Conservation (phyloP, 1,140 invertebrate genomes). For the Eriocheir sinensis region DNA sequence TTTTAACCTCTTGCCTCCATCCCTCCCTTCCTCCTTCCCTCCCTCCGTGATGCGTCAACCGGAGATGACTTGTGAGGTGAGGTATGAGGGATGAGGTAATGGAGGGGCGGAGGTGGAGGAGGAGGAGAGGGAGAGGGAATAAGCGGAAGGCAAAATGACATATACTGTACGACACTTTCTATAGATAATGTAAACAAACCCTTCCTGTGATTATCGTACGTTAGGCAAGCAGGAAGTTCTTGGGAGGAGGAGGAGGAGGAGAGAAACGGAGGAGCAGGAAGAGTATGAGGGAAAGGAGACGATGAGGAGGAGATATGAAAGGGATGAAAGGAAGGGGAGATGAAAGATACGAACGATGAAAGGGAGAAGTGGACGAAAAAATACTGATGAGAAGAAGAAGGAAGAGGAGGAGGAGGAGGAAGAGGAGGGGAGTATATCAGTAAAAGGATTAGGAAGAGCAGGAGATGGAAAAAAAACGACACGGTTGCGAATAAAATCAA, state of each 20-base stretch:
- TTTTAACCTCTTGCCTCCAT: neutral
- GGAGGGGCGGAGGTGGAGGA: neutral
- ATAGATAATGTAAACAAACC: slow-evolving; percentile 11
- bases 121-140: neutral
- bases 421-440: neutral
- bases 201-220: slow-evolving; percentile 5
- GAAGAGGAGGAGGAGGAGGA: neutral
- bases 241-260: neutral
- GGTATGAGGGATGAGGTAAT: slow-evolving; percentile 12
- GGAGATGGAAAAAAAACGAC: neutral
- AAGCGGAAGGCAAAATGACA: neutral
- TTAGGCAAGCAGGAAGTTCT: neutral
- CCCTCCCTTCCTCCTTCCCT: neutral
- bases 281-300: neutral
- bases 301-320: neutral
- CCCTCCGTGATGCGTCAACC: neutral
- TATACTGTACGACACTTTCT: neutral
- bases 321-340: neutral
- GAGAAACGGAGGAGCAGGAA: neutral
- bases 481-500: too few species aligned
- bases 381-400: neutral
- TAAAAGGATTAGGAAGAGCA: neutral
- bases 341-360: neutral
- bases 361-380: neutral
- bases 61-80: neutral